A percentile compares a stretch with the other conserved stretches of the same genome.
Conservation (phyloP, 2,797 vertebrate genomes). For the Anguilla pacifica region DNA sequence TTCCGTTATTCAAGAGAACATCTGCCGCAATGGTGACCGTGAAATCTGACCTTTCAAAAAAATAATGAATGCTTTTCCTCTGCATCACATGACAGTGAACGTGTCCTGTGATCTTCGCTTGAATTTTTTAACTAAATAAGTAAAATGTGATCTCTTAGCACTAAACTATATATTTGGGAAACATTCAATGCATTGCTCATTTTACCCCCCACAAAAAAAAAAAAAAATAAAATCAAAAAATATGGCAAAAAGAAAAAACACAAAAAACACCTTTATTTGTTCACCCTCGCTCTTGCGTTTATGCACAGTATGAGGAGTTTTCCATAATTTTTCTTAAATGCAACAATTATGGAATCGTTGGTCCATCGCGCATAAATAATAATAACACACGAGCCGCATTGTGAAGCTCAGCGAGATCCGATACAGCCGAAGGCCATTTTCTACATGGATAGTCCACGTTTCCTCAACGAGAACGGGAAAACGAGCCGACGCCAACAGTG, state of each 20-base stretch:
- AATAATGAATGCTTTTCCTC: background rate
- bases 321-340: conserved; percentile 13
- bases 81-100: background rate
- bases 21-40: background rate
- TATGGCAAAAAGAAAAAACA: background rate
- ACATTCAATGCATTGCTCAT: background rate
- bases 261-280: conserved; percentile 23
- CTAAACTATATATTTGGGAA: background rate
- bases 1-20: background rate
- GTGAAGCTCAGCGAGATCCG: conserved; percentile 47
- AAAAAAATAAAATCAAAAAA: too few relatives aligned
- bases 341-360: conserved; percentile 19
- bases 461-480: conserved; percentile 55
- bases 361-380: conserved; percentile 32
- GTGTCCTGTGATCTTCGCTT: background rate
- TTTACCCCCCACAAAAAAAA: too few relatives aligned
- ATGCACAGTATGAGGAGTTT: background rate
- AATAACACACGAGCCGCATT: conserved; percentile 54
- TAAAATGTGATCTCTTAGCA: background rate
- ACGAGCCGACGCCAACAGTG: conserved; percentile 46
- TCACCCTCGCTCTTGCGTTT: background rate
- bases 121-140: background rate
- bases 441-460: conserved; percentile 56
- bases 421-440: conserved; percentile 18
- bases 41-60: background rate